Percentiles rank a stretch among this genome's conserved stretches.
Conservation (phyloP, 1,140 invertebrate genomes). For the Magallana ariakensis region DNA sequence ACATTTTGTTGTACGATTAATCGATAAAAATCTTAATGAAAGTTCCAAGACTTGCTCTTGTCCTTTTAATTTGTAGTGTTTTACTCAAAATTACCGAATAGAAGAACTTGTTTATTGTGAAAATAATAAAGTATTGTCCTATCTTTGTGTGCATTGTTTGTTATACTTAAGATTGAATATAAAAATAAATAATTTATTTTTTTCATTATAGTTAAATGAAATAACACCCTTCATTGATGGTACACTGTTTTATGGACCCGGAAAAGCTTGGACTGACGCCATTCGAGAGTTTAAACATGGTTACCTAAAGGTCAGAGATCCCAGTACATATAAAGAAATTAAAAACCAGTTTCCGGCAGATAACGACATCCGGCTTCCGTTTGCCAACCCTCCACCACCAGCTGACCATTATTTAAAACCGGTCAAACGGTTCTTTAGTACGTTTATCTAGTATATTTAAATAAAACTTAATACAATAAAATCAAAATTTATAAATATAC, state of each 20-base stretch:
- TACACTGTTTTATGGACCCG: constrained; percentile 83
- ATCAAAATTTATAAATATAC: too few relatives aligned
- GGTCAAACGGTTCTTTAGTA: constrained; percentile 83
- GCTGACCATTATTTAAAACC: constrained; percentile 78
- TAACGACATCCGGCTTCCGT: constrained; percentile 81
- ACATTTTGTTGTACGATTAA: too few relatives aligned
- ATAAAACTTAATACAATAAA: too few relatives aligned
- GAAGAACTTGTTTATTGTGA: too few relatives aligned
- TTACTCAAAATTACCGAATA: too few relatives aligned
- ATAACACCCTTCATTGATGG: constrained; percentile 85
- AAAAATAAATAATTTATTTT: neutral
- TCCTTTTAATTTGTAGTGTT: too few relatives aligned
- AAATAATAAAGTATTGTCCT: too few relatives aligned
- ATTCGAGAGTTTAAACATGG: constrained; percentile 81
- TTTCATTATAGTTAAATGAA: constrained; percentile 82
- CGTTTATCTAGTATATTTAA: neutral
- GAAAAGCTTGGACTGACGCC: constrained; percentile 83
- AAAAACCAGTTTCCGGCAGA: constrained; percentile 80
- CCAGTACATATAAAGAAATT: constrained; percentile 30
- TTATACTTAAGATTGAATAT: too few relatives aligned
- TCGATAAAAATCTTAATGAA: too few relatives aligned
- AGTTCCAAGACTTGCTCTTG: too few relatives aligned
- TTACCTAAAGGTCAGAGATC: constrained; percentile 69
- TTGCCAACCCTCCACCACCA: constrained; percentile 84
- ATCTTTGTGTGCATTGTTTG: too few relatives aligned